phyloP scores from a whole-genome alignment of 2,113 vertebrate genomes.

The Nycticryphes semicollaris region DNA sequence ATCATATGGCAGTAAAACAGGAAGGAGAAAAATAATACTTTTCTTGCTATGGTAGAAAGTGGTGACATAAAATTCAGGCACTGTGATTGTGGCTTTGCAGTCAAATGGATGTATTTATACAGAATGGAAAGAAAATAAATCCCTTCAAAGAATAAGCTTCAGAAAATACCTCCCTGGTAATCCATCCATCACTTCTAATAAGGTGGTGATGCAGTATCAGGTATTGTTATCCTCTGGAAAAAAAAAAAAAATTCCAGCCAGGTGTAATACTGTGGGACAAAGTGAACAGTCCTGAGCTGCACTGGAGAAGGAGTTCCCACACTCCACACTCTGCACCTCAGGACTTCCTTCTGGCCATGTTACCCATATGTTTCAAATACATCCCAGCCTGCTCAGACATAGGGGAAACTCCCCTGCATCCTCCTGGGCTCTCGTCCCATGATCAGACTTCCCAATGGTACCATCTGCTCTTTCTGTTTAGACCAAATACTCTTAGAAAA shows the following conservation, averaged over 20 bases:
- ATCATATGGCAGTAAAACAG: background rate
- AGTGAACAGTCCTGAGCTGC: background rate
- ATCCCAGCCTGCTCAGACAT: background rate
- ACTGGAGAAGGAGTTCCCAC: background rate
- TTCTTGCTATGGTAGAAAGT: background rate
- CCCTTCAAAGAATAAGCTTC: background rate
- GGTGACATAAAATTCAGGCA: background rate
- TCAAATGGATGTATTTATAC: background rate
- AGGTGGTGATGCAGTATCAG: background rate
- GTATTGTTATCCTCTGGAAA: background rate
- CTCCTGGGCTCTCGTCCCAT: background rate
- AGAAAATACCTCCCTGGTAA: background rate
- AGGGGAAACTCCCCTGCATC: background rate
- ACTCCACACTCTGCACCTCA: background rate
- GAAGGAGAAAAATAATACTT: background rate
- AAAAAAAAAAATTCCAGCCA: background rate
- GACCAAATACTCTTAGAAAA: background rate
- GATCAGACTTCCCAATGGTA: background rate
- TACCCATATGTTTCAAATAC: background rate
- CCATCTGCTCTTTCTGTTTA: background rate
- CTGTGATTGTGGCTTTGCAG: background rate
- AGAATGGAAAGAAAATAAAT: background rate
- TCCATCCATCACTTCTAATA: background rate
- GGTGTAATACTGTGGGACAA: background rate
- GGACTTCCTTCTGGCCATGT: background rate